Conservation (phyloP, 1,140 invertebrate genomes). For the Drosophila truncata region DNA sequence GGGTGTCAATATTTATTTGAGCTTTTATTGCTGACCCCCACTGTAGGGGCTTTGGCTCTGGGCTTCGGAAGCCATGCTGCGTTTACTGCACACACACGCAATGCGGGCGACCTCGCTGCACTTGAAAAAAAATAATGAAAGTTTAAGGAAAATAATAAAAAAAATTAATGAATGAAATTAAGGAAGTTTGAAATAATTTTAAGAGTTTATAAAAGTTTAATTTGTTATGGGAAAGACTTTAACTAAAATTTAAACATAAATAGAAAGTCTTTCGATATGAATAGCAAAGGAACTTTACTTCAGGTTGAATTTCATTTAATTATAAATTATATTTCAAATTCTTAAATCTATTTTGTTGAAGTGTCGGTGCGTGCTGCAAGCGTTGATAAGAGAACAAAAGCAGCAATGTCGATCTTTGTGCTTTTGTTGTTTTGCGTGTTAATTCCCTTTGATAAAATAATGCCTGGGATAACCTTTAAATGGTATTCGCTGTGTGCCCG, state of each 20-base stretch:
- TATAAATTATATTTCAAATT: not conserved
- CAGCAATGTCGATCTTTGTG: constrained; percentile 24
- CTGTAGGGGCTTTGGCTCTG: constrained; percentile 30
- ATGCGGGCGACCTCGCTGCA: constrained; percentile 63
- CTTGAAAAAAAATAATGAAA: not conserved
- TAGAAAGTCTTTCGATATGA: no score
- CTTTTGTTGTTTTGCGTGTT: constrained; percentile 75
- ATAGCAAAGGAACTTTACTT: no score
- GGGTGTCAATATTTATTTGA: constrained; percentile 67
- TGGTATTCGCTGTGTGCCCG: constrained; percentile 66
- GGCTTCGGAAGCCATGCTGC: constrained; percentile 26
- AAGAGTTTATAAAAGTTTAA: not conserved
- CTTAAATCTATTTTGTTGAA: not conserved
- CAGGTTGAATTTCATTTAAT: no score
- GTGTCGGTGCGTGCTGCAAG: constrained; percentile 69
- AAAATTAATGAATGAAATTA: no score
- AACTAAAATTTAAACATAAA: no score
- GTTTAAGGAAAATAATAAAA: not conserved
- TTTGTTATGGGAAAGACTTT: not conserved
- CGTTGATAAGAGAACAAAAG: constrained; percentile 59
- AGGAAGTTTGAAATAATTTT: not conserved
- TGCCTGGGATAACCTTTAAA: constrained; percentile 81
- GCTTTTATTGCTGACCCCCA: constrained; percentile 63
- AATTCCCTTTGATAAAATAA: constrained; percentile 84
- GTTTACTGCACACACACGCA: constrained; percentile 65